phyloP scores from a whole-genome alignment of 1,140 invertebrate species.

The Oryctes rhinoceros region DNA sequence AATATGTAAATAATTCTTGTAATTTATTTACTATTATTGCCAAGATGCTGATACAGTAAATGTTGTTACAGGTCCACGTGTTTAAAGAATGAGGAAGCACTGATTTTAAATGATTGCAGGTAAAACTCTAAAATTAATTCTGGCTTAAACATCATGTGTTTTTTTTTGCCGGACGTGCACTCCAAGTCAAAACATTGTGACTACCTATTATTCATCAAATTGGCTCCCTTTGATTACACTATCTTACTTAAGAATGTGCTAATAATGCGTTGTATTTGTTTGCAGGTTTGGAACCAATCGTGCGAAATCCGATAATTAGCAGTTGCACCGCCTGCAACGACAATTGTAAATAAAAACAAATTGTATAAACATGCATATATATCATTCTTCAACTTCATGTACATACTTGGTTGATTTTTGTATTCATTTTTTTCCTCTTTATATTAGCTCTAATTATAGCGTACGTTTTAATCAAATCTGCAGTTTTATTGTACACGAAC shows the following conservation, averaged over 20 bases:
- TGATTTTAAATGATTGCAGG: background rate
- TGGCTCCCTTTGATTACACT: background rate
- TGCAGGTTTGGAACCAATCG: background rate
- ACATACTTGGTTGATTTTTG: conserved; percentile 22
- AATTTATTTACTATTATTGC: too few relatives aligned
- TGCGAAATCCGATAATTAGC: background rate
- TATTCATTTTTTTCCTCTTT: conserved; percentile 27
- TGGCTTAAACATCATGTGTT: too few relatives aligned
- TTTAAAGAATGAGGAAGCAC: background rate
- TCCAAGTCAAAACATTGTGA: too few relatives aligned
- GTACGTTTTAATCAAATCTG: conserved; percentile 15
- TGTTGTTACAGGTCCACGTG: background rate
- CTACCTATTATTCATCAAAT: too few relatives aligned
- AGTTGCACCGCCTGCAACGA: background rate
- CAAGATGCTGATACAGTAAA: background rate
- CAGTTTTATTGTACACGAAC: background rate
- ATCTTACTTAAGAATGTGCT: too few relatives aligned
- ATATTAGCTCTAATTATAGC: conserved; percentile 33
- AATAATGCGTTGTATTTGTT: background rate
- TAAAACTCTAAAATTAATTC: background rate
- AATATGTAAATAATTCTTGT: too few relatives aligned
- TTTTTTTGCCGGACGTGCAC: too few relatives aligned
- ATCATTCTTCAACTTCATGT: conserved; percentile 7
- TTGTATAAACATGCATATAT: conserved; percentile 18
- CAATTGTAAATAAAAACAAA: conserved; percentile 15